These are phyloP conservation scores for Abramis brama DNA, from an alignment of 2,113 vertebrate genomes.

Conservation along the genomic window DNA sequence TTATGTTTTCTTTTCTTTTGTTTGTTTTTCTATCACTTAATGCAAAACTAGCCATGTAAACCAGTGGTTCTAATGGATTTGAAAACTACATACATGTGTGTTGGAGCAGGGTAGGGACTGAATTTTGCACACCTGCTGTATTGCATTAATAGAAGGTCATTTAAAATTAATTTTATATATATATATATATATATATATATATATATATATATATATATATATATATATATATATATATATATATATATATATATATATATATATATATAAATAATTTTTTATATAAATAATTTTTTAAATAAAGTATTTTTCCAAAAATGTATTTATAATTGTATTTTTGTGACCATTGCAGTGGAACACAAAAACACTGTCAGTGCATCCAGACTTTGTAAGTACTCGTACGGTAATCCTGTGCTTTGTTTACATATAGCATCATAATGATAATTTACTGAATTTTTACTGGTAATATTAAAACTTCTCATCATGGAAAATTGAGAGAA, in stretches of 20 bases:
- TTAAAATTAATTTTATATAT: no score
- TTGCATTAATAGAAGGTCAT: no score
- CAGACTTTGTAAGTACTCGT: background rate
- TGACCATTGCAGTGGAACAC: background rate
- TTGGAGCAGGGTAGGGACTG: no score
- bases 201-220: no score
- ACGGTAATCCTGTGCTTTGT: background rate
- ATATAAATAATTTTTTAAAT: no score
- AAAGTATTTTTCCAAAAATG: background rate
- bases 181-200: no score
- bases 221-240: no score
- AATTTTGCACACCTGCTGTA: no score
- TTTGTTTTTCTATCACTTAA: background rate
- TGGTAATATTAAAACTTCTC: background rate
- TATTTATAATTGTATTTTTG: background rate
- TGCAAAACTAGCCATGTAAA: background rate
- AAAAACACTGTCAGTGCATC: background rate
- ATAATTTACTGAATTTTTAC: background rate
- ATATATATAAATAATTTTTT: no score
- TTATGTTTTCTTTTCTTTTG: background rate
- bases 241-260: no score
- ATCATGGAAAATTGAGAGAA: background rate
- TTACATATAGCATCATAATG: background rate
- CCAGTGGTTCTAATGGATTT: background rate
- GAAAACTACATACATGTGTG: no score